Percentiles rank a stretch among this genome's conserved stretches.
Evolutionary conservation across 2,888 invertebrate genomes (phyloP).

Genomic region (Vanessa cardui): DNA sequence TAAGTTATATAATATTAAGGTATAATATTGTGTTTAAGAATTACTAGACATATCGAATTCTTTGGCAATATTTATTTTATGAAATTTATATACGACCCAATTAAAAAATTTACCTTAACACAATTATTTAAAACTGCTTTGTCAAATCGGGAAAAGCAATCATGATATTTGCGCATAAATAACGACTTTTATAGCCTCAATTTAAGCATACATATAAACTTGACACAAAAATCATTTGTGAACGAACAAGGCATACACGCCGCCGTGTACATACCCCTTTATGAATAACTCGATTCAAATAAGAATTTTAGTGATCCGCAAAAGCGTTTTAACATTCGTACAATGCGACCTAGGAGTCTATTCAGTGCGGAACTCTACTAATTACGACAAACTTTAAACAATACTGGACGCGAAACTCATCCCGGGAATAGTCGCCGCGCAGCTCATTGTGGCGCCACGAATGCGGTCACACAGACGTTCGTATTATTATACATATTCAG

Average conservation of each 20-base stretch:
- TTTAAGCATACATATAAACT: too few relatives aligned
- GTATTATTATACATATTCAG: conserved; percentile 77
- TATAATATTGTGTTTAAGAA: too few relatives aligned
- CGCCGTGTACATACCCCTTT: not conserved
- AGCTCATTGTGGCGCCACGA: conserved; percentile 75
- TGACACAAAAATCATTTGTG: too few relatives aligned
- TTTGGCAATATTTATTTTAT: too few relatives aligned
- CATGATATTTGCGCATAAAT: too few relatives aligned
- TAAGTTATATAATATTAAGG: too few relatives aligned
- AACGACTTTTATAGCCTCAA: too few relatives aligned
- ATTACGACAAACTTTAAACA: conserved; percentile 82
- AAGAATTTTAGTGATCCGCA: conserved; percentile 28
- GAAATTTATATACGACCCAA: too few relatives aligned
- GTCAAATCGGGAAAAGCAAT: too few relatives aligned
- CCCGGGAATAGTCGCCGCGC: conserved; percentile 73
- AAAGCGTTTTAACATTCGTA: conserved; percentile 49
- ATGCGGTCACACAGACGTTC: conserved; percentile 77
- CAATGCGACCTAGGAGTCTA: conserved; percentile 76
- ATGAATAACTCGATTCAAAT: conserved; percentile 6
- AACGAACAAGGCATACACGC: not conserved
- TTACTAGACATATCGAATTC: too few relatives aligned
- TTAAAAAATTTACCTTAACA: too few relatives aligned
- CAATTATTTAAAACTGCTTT: too few relatives aligned
- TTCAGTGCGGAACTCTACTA: conserved; percentile 78
- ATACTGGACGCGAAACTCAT: conserved; percentile 81